These are phyloP conservation scores for Aphelenchoides besseyi DNA, from an alignment of 1,140 invertebrate genomes.

Conservation along the genomic window DNA sequence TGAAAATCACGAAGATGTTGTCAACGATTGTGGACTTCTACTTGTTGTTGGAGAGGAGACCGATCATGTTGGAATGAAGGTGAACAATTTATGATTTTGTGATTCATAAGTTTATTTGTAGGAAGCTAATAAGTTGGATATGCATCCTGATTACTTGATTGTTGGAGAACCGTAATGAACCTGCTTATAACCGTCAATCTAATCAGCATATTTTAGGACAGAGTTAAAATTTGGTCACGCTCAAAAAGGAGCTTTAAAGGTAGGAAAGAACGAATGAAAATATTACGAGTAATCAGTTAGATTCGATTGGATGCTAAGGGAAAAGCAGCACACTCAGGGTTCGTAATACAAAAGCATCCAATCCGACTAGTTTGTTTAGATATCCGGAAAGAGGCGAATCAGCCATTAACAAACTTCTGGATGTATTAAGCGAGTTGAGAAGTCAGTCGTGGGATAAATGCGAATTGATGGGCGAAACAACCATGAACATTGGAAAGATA, in stretches of 20 bases:
- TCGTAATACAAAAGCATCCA: no score
- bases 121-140: slow-evolving; percentile 45
- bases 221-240: slow-evolving; percentile 49
- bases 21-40: slow-evolving; percentile 40
- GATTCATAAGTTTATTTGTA: slow-evolving; percentile 1
- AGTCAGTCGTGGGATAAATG: slow-evolving; percentile 36
- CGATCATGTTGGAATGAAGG: slow-evolving; percentile 57
- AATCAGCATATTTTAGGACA: no score
- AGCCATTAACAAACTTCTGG: slow-evolving; percentile 49
- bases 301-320: slow-evolving; percentile 29
- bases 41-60: slow-evolving; percentile 56
- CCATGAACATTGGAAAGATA: slow-evolving; percentile 50
- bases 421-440: slow-evolving; percentile 45
- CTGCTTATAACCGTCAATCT: no score
- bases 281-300: slow-evolving; percentile 18
- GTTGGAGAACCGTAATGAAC: slow-evolving; percentile 56
- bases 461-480: slow-evolving; percentile 41
- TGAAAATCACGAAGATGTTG: slow-evolving; percentile 36
- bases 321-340: slow-evolving; percentile 50
- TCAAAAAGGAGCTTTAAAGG: slow-evolving; percentile 55
- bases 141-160: slow-evolving; percentile 43
- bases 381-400: slow-evolving; percentile 45
- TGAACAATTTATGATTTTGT: neutral
- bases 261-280: slow-evolving; percentile 21
- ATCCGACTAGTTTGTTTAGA: neutral